These are phyloP conservation scores for Sweltsa coloradensis DNA, from an alignment of 1,140 invertebrate genomes.

Conservation along the genomic window DNA sequence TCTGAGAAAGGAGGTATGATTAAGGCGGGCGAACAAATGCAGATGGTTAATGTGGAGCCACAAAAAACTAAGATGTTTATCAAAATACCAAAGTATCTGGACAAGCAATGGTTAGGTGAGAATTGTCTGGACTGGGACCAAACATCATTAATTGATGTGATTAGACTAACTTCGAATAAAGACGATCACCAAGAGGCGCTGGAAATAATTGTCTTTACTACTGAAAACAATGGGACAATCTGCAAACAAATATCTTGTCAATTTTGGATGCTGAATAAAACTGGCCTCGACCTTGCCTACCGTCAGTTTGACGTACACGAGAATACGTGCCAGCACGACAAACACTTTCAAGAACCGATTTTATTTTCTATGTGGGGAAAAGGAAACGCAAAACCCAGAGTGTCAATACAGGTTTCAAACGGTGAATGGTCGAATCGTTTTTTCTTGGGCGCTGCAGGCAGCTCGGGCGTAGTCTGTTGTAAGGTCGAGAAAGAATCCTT, in stretches of 20 bases:
- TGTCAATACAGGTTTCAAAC: slow-evolving; percentile 69
- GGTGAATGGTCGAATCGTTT: slow-evolving; percentile 96
- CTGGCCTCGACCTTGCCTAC: slow-evolving; percentile 74
- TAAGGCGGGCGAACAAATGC: slow-evolving; percentile 48
- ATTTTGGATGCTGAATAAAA: slow-evolving; percentile 99
- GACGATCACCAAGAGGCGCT: too few relatives aligned
- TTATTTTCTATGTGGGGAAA: too few relatives aligned
- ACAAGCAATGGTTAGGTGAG: slow-evolving; percentile 76
- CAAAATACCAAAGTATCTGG: slow-evolving; percentile 68
- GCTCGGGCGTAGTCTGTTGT: slow-evolving; percentile 77
- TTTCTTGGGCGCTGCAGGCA: slow-evolving; percentile 91
- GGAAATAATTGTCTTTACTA: too few relatives aligned
- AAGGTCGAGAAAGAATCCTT: slow-evolving; percentile 40
- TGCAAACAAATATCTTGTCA: too few relatives aligned
- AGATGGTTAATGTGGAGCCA: slow-evolving; percentile 56
- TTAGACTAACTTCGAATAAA: too few relatives aligned
- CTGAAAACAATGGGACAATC: too few relatives aligned
- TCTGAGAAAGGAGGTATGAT: slow-evolving; percentile 42
- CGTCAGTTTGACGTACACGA: too few relatives aligned
- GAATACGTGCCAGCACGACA: too few relatives aligned
- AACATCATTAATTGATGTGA: too few relatives aligned
- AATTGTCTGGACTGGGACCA: too few relatives aligned
- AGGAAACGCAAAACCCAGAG: too few relatives aligned
- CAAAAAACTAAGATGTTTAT: slow-evolving; percentile 42
- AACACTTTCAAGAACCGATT: too few relatives aligned